These are phyloP conservation scores for Coracopsis vasa DNA, from an alignment of 2,113 vertebrate genomes.

Conservation along the genomic window DNA sequence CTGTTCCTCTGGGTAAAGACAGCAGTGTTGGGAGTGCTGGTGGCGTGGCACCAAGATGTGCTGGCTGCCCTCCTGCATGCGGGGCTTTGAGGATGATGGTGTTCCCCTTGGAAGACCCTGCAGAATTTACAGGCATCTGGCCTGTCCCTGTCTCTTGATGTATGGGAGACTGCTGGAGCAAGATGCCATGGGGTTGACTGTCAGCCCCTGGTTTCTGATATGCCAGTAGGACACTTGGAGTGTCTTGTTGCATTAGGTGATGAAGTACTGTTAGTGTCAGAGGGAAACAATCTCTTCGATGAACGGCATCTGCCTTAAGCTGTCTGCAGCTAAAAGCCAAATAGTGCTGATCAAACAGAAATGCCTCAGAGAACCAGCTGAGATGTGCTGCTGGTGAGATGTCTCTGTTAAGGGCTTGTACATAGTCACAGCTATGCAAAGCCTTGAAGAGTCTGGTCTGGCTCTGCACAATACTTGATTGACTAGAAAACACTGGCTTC, in stretches of 20 bases:
- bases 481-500: not conserved
- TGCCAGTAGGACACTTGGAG: not conserved
- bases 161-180: conserved; percentile 4
- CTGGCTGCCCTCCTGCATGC: rapidly evolving
- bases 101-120: not conserved
- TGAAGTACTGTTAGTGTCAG: not conserved
- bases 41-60: not conserved
- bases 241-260: conserved; percentile 9
- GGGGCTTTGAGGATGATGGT: not conserved
- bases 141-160: not conserved
- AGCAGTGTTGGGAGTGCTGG: not conserved
- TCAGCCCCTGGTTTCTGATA: not conserved
- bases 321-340: not conserved
- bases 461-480: not conserved
- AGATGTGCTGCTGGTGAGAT: not conserved
- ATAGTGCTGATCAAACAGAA: not conserved
- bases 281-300: conserved; percentile 14
- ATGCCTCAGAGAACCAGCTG: not conserved
- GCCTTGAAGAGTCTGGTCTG: not conserved
- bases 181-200: not conserved
- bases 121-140: not conserved
- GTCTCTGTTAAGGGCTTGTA: not conserved
- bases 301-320: conserved; percentile 1
- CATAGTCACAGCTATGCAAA: not conserved
- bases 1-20: not conserved